Percentiles rank a stretch among this genome's conserved stretches.
phyloP scores from a whole-genome alignment of 2,888 invertebrate species.

The Malthinus seriepunctatus region DNA sequence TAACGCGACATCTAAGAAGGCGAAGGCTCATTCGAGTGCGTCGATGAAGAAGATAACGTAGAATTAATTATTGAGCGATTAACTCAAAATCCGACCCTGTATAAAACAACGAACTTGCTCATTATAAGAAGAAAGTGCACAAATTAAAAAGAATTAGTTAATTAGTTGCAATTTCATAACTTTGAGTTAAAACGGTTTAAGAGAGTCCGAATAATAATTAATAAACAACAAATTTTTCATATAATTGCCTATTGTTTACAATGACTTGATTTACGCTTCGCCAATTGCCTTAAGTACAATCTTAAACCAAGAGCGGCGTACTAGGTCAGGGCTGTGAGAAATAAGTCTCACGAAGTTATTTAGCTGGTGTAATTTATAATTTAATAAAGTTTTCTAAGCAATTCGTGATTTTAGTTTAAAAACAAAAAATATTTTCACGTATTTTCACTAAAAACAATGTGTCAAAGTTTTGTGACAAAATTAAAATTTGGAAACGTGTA shows the following conservation, averaged over 20 bases:
- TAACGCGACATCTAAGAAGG: no score
- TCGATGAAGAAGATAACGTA: no score
- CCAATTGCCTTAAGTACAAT: conserved; percentile 9
- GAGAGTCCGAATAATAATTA: neutral
- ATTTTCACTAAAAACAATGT: neutral
- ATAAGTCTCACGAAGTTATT: neutral
- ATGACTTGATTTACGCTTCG: conserved; percentile 11
- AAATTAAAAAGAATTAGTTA: no score
- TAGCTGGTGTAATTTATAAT: conserved; percentile 2
- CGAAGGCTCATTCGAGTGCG: no score
- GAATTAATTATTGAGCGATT: no score
- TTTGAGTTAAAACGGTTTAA: no score
- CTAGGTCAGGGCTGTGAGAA: conserved; percentile 22
- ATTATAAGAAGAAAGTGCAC: no score
- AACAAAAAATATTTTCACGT: neutral
- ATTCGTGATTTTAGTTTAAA: neutral
- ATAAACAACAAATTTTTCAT: conserved; percentile 5
- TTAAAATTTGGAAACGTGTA: neutral
- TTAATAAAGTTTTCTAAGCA: neutral
- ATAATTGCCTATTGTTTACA: conserved; percentile 13
- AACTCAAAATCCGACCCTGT: no score
- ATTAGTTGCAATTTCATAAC: no score
- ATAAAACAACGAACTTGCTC: no score
- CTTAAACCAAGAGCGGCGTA: conserved; percentile 8
- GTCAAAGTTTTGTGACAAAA: conserved; percentile 1